Evolutionary conservation across 1,140 invertebrate species (phyloP).

Genomic region (Saccostrea echinata): DNA sequence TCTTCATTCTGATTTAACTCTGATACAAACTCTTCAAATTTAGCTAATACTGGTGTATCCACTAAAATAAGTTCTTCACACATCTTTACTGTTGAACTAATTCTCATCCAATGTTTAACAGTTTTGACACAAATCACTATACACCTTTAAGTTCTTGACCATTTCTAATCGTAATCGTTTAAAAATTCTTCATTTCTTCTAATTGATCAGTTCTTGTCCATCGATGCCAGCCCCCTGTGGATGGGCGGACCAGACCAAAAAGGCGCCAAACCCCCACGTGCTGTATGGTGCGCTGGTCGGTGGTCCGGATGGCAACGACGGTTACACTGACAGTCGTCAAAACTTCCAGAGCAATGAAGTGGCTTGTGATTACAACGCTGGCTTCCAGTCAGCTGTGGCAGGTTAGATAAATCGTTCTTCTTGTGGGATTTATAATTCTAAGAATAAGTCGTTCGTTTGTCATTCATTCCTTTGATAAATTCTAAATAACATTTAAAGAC

Average conservation of each 20-base stretch:
- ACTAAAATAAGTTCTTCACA: no score
- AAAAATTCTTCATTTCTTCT: background rate
- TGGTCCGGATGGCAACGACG: conserved; percentile 77
- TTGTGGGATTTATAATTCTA: background rate
- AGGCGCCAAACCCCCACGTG: conserved; percentile 75
- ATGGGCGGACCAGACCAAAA: conserved; percentile 61
- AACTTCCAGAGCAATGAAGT: conserved; percentile 80
- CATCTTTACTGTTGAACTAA: no score
- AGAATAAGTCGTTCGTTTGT: background rate
- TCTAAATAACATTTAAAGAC: no score
- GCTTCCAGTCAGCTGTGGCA: conserved; percentile 73
- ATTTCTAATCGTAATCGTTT: no score
- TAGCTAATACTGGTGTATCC: no score
- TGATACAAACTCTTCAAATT: no score
- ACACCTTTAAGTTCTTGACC: no score
- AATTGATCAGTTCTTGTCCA: conserved; percentile 68
- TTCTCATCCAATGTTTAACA: no score
- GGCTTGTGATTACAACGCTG: conserved; percentile 80
- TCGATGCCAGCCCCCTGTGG: conserved; percentile 67
- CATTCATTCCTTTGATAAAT: no score
- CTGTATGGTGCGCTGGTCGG: conserved; percentile 80
- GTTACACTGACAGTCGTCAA: conserved; percentile 75
- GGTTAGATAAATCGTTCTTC: conserved; percentile 44
- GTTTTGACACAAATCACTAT: no score
- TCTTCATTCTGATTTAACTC: no score